A percentile compares a stretch with the other conserved stretches of the same genome.
These are phyloP conservation scores for Oreochromis aureus DNA, from an alignment of 2,113 vertebrate genomes.

Conservation along the genomic window DNA sequence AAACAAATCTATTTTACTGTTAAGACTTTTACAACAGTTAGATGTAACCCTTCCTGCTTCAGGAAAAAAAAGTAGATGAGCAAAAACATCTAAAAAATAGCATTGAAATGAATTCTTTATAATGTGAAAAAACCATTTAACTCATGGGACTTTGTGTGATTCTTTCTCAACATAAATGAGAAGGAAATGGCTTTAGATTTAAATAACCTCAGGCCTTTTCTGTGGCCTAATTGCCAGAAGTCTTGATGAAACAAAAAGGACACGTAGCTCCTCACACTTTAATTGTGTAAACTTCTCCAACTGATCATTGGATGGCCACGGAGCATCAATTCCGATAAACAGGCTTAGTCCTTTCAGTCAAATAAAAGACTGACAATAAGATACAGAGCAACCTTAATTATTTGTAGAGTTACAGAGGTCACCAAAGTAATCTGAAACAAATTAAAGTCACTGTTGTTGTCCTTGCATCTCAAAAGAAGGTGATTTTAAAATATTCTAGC, in stretches of 20 bases:
- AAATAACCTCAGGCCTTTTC: conserved; percentile 60
- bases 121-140: not conserved
- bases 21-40: not conserved
- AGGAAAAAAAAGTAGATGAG: not conserved
- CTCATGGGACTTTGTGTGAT: conserved; percentile 56
- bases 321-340: not conserved
- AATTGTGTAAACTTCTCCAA: conserved; percentile 57
- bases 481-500: not conserved
- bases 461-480: not conserved
- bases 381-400: not conserved
- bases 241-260: conserved; percentile 56
- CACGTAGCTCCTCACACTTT: conserved; percentile 30
- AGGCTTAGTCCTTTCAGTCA: conserved; percentile 28
- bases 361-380: not conserved
- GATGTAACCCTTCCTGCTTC: not conserved
- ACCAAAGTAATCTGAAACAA: not conserved
- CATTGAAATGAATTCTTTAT: conserved; percentile 30
- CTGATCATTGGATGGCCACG: not conserved
- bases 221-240: conserved; percentile 62
- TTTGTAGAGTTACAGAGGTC: conserved; percentile 5
- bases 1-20: not conserved
- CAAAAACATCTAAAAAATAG: not conserved
- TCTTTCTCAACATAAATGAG: conserved; percentile 71
- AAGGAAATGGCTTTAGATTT: conserved; percentile 69
- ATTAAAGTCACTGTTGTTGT: not conserved